Evolutionary conservation across 2,113 vertebrate species (phyloP), one percentile per base, ranked within the genome.

Genomic region (Triplophysa siluroides): DNA sequence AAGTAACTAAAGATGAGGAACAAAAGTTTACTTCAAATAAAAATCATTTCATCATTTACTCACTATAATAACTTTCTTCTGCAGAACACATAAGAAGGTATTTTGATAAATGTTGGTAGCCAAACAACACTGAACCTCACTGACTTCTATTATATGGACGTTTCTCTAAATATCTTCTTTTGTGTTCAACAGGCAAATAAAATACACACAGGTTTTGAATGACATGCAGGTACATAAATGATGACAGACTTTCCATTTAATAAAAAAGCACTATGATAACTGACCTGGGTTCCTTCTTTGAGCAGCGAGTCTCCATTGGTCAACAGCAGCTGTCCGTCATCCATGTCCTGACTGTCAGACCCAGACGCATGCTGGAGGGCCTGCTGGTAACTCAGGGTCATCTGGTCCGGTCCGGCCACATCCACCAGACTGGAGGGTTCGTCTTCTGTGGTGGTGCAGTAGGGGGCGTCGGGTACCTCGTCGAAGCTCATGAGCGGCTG

Each of bases 261-360:
- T 69, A 26, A 24, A 38, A 38, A 38, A 69, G 21, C 66, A 18
- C 43, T 1, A 18, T 52, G 16, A 52, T 4, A 52, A 52, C 54
- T 58, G 10, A 97, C 96, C 87, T 96, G 96, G 16, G 95, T 95
- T 72, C 94, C 94, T 58, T 98, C 96, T 83, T 97, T 98, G 85
- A 95, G 94, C 87, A 94, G 90, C 64, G 93, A 93, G 87, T 97
- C 96, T 77, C 97, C 97, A 4, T 98, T 98, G 90, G 96, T 98
- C 89, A 99, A 94, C 87, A 97, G 94, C 86, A 93, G 90, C 78
- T 95, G 94, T 11, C 90, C 88, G 3, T 95, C 94, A 0, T 88
- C 92, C 86, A 92, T 78, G 78, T 93, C 89, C 8, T 87, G 82
- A 70, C 82, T 86, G 61, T 86, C 87, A 23, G 82, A 81, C 38